Conservation (phyloP, 2,797 vertebrate species). For the Danio choprae region DNA sequence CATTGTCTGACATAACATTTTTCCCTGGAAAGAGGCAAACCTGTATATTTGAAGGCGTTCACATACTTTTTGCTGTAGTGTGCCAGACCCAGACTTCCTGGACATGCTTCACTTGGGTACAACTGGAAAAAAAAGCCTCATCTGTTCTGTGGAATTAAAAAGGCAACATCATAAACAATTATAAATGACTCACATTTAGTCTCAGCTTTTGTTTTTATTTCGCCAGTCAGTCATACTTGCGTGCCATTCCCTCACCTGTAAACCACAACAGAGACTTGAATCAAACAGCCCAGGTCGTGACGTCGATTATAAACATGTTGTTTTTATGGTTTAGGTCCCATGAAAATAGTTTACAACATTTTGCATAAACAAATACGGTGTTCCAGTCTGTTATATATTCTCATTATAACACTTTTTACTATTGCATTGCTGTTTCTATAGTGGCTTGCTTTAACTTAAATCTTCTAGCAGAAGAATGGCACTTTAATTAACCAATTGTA, state of each 20-base stretch:
- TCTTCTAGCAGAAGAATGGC: too few species aligned
- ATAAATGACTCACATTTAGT: background rate
- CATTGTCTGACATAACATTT: background rate
- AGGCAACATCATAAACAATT: too few species aligned
- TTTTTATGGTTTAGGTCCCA: background rate
- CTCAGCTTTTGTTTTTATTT: background rate
- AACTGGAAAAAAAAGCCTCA: background rate
- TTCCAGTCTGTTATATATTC: background rate
- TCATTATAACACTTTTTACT: too few species aligned
- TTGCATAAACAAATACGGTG: background rate
- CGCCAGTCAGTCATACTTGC: background rate
- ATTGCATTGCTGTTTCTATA: too few species aligned
- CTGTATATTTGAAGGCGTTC: background rate
- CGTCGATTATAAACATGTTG: background rate
- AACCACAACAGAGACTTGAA: background rate
- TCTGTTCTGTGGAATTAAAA: background rate
- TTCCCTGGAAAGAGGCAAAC: constrained; percentile 10
- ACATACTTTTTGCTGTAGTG: background rate
- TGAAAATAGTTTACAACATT: background rate
- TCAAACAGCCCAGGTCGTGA: background rate
- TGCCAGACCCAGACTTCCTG: background rate
- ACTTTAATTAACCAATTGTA: too few species aligned
- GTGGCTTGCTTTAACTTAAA: too few species aligned
- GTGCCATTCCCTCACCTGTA: background rate
- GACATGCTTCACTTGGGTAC: background rate